Evolutionary conservation across 2,113 vertebrate genomes (phyloP).

Genomic region (Takifugu bimaculatus): DNA sequence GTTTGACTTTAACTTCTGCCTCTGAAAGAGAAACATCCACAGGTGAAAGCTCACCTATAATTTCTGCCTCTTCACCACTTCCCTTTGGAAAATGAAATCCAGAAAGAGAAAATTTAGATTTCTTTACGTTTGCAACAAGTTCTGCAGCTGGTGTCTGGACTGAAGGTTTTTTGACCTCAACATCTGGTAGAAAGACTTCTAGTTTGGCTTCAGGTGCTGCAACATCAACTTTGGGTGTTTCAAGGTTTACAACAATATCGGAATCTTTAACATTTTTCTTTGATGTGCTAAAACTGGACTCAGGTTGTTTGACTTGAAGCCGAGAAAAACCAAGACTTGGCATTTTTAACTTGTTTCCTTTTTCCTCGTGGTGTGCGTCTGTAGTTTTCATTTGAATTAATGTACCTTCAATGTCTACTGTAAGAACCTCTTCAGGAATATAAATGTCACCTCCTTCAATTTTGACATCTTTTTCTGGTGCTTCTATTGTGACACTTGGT

Average conservation of each 20-base stretch:
- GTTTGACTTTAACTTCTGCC: slow-evolving; percentile 26
- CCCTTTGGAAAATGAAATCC: background rate
- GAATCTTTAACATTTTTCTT: slow-evolving; percentile 26
- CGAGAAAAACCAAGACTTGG: slow-evolving; percentile 32
- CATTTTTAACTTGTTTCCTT: slow-evolving; percentile 31
- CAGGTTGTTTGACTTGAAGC: slow-evolving; percentile 20
- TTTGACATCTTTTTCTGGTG: background rate
- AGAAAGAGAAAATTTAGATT: slow-evolving; percentile 36
- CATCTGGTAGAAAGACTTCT: too few species aligned
- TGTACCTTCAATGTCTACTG: background rate
- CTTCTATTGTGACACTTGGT: background rate
- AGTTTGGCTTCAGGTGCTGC: too few species aligned
- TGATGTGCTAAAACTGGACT: slow-evolving; percentile 3
- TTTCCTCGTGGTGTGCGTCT: slow-evolving; percentile 2
- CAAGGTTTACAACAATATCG: background rate
- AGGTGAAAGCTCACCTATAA: slow-evolving; percentile 28
- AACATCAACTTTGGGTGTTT: background rate
- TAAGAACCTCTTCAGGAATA: background rate
- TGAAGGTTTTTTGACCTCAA: too few species aligned
- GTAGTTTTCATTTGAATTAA: background rate
- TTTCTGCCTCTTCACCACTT: slow-evolving; percentile 19
- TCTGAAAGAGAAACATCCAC: slow-evolving; percentile 46
- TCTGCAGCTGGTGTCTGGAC: slow-evolving; percentile 5
- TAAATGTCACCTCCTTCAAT: slow-evolving; percentile 14
- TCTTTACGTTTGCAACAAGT: slow-evolving; percentile 46